These are phyloP conservation scores for Anhinga anhinga DNA, from an alignment of 2,113 vertebrate genomes.

Conservation along the genomic window DNA sequence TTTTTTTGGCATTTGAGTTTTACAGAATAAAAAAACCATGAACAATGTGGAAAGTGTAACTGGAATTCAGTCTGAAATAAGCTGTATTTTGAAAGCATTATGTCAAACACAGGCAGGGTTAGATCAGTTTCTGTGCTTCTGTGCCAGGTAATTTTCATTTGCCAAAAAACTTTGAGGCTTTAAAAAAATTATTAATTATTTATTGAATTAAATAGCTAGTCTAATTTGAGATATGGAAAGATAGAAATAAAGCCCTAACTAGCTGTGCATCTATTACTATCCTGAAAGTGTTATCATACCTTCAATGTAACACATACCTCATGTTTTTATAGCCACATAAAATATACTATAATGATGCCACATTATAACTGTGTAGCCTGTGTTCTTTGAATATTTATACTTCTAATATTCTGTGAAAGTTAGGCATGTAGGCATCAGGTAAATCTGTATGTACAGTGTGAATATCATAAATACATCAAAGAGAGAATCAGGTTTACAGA, in stretches of 20 bases:
- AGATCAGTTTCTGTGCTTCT: background rate
- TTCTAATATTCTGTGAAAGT: background rate
- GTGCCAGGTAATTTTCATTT: background rate
- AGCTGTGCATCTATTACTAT: background rate
- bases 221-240: background rate
- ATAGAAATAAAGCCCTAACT: background rate
- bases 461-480: background rate
- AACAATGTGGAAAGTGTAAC: background rate
- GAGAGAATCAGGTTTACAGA: background rate
- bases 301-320: background rate
- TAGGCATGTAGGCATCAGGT: background rate
- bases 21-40: background rate
- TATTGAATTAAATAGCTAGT: background rate
- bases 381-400: background rate
- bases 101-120: background rate
- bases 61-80: background rate
- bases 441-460: background rate
- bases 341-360: background rate
- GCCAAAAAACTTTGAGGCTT: background rate
- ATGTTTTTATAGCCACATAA: background rate
- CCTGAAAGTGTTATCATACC: background rate
- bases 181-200: background rate
- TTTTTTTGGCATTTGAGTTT: background rate
- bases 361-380: background rate
- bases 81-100: background rate